Conservation (phyloP, 2,888 invertebrate species). For the Lepidochitona cinerea region DNA sequence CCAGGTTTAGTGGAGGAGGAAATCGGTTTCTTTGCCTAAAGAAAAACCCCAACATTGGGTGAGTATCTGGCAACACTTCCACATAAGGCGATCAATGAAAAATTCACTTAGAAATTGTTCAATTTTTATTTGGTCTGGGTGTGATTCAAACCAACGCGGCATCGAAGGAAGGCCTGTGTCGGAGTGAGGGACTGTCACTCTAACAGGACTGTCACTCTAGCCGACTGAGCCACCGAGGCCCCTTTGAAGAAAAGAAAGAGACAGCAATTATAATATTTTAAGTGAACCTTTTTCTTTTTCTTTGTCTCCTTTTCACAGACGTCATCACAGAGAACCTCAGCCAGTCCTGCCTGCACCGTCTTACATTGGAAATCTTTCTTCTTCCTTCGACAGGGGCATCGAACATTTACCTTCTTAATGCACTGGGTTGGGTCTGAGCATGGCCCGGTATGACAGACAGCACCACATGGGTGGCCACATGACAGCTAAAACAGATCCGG, state of each 20-base stretch:
- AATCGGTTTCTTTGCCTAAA: too few species aligned
- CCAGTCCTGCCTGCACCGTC: constrained; percentile 40
- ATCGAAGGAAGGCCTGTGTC: too few species aligned
- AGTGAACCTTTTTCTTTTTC: constrained; percentile 55
- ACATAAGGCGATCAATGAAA: too few species aligned
- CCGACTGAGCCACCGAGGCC: too few species aligned
- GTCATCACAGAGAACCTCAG: constrained; percentile 61
- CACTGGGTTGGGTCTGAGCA: constrained; percentile 76
- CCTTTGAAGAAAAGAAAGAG: not conserved
- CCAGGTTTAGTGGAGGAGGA: not conserved
- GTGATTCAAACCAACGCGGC: too few species aligned
- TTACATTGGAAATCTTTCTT: constrained; percentile 81
- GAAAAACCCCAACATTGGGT: too few species aligned
- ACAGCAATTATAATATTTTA: not conserved
- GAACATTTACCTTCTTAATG: constrained; percentile 83
- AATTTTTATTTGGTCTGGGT: too few species aligned
- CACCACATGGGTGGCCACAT: constrained; percentile 83
- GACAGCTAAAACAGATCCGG: constrained; percentile 76
- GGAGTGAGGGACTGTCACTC: too few species aligned
- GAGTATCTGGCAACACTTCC: too few species aligned
- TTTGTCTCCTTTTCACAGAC: constrained; percentile 53
- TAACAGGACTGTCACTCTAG: too few species aligned
- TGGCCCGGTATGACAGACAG: constrained; percentile 62
- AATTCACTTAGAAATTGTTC: too few species aligned
- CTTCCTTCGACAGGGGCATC: constrained; percentile 84